Conservation (phyloP, 2,797 vertebrate genomes). For the Toxotes lorentzi region DNA sequence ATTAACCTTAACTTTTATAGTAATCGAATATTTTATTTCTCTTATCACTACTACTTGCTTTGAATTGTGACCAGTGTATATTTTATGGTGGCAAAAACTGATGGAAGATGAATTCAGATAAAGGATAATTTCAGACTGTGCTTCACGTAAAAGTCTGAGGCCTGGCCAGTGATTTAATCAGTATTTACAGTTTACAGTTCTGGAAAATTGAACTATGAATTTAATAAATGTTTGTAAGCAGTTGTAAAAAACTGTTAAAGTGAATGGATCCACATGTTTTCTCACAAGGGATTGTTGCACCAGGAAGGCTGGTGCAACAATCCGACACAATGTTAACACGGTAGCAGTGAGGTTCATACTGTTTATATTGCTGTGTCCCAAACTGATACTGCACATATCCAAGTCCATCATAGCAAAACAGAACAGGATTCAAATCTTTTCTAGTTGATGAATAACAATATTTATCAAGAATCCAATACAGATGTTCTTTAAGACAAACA, state of each 20-base stretch:
- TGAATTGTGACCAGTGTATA: background rate
- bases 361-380: background rate
- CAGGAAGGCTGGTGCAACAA: background rate
- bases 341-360: background rate
- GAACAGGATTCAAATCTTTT: conserved; percentile 4
- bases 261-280: background rate
- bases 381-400: background rate
- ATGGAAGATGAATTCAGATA: background rate
- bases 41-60: background rate
- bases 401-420: conserved; percentile 6
- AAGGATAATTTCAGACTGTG: background rate
- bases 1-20: background rate
- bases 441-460: conserved; percentile 5
- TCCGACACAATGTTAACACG: conserved; percentile 4
- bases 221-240: background rate
- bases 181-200: background rate
- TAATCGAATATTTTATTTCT: conserved; percentile 1
- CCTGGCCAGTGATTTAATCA: background rate
- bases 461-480: conserved; percentile 11
- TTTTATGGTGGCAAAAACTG: background rate
- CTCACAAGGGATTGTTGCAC: background rate
- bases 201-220: background rate
- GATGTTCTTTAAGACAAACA: conserved; percentile 28
- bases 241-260: background rate
- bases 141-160: background rate